phyloP scores from a whole-genome alignment of 2,113 vertebrate species.

The Pluvianellus socialis region DNA sequence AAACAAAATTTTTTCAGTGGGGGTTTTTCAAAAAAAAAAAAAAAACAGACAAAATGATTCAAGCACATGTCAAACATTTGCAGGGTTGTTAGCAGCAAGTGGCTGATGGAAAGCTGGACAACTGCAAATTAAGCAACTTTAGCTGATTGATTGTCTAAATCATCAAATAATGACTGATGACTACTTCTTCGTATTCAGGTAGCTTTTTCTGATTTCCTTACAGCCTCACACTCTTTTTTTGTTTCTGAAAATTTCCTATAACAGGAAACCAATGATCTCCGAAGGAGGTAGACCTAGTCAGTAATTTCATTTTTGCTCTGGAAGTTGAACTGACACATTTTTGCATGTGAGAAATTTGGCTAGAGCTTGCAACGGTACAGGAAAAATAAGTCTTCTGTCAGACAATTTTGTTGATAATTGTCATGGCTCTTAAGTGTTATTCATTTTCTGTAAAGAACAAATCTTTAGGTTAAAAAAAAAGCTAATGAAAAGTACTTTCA shows the following conservation, averaged over 20 bases:
- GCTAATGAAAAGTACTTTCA: not conserved
- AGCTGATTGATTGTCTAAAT: not conserved
- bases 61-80: not conserved
- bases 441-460: not conserved
- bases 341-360: not conserved
- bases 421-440: accelerated
- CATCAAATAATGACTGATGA: not conserved
- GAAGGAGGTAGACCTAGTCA: not conserved
- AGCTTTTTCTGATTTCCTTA: not conserved
- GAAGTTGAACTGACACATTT: not conserved
- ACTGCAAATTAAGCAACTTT: not conserved
- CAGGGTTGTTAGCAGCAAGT: not conserved
- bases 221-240: not conserved
- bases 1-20: too few relatives aligned
- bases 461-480: not conserved
- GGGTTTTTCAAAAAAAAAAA: not conserved
- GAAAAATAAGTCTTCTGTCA: not conserved
- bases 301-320: not conserved
- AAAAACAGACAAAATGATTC: not conserved
- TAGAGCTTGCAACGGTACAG: not conserved
- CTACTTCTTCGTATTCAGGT: not conserved
- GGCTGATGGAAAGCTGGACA: not conserved
- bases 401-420: not conserved
- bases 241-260: not conserved
- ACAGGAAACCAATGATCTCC: not conserved